These are phyloP conservation scores for Paramacrobiotus metropolitanus DNA, from an alignment of 1,140 invertebrate genomes.

Conservation along the genomic window DNA sequence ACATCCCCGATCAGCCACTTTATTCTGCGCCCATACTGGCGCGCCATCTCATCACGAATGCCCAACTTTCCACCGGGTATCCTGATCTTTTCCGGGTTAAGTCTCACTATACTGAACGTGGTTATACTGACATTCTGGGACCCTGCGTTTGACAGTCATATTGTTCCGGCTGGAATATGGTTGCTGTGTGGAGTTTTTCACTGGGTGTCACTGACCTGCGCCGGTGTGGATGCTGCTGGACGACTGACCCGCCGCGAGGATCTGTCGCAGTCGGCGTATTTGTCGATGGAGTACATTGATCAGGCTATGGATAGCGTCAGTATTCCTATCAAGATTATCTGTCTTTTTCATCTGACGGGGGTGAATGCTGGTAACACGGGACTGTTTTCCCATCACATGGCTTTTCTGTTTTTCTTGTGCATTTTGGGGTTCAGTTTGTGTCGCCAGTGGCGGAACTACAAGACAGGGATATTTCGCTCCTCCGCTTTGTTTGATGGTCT, in stretches of 20 bases:
- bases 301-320: background rate
- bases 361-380: background rate
- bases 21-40: background rate
- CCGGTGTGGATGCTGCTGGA: background rate
- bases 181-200: background rate
- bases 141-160: background rate
- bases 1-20: background rate
- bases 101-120: background rate
- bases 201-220: background rate
- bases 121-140: background rate
- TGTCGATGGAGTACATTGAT: background rate
- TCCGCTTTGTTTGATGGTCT: background rate
- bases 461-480: background rate
- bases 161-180: background rate
- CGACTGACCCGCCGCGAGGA: background rate
- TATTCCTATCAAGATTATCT: background rate
- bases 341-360: background rate
- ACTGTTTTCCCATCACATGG: background rate
- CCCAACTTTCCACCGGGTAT: too few relatives aligned
- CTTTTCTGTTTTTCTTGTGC: background rate
- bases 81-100: background rate
- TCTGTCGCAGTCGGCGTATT: background rate
- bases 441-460: background rate
- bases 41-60: too few relatives aligned
- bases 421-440: background rate